Conservation (phyloP, 2,888 invertebrate genomes). For the Drosophila meridiana region DNA sequence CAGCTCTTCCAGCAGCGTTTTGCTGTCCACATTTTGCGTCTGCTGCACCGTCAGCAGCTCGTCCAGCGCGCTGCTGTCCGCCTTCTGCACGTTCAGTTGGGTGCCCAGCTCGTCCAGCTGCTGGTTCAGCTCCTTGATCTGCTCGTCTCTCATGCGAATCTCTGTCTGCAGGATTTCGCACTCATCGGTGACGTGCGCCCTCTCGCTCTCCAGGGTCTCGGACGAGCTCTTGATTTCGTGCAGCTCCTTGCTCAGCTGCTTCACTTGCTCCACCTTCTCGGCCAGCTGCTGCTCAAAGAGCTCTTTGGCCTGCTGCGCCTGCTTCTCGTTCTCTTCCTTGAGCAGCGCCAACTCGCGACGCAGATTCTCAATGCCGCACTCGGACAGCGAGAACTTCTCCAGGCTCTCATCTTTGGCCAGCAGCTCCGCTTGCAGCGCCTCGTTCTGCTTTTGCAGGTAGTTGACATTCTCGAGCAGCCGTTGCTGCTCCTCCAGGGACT, state of each 20-base stretch:
- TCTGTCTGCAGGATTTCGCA: constrained; percentile 75
- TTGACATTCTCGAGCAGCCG: constrained; percentile 74
- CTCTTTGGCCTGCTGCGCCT: constrained; percentile 49
- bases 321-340: constrained; percentile 76
- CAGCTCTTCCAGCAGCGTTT: constrained; percentile 55
- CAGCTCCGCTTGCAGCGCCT: constrained; percentile 76
- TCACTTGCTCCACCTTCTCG: constrained; percentile 67
- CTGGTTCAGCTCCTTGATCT: constrained; percentile 65
- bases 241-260: constrained; percentile 56
- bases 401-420: constrained; percentile 82
- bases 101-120: constrained; percentile 70
- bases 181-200: constrained; percentile 66
- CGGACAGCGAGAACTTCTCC: constrained; percentile 81
- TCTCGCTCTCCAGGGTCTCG: constrained; percentile 64
- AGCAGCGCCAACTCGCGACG: constrained; percentile 71
- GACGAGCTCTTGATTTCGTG: constrained; percentile 55
- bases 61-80: constrained; percentile 78
- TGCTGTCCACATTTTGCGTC: constrained; percentile 42
- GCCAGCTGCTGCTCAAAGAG: constrained; percentile 61
- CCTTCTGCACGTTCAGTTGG: constrained; percentile 73
- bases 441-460: constrained; percentile 77
- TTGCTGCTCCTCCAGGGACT: constrained; percentile 69
- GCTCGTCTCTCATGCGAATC: constrained; percentile 68
- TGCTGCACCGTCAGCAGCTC: constrained; percentile 73
- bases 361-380: constrained; percentile 80